phyloP scores from a whole-genome alignment of 2,113 vertebrate genomes.

The Oncorhynchus gorbuscha region DNA sequence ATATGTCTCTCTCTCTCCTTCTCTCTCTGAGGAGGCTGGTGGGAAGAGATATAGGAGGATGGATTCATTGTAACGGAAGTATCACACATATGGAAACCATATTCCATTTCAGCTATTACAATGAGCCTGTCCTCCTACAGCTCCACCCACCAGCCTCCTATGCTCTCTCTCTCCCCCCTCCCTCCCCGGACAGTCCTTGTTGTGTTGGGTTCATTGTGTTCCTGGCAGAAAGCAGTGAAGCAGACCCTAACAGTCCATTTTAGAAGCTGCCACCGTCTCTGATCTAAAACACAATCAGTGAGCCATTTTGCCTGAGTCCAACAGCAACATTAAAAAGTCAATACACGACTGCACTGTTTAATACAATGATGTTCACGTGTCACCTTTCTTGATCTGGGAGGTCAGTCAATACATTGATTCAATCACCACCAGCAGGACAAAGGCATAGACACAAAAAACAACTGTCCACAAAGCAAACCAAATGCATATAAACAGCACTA shows the following conservation, averaged over 20 bases:
- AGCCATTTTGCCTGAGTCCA: constrained; percentile 30
- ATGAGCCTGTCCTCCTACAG: no score
- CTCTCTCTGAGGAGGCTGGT: no score
- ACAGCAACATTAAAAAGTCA: constrained; percentile 52
- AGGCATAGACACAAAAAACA: constrained; percentile 13
- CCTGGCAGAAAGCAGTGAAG: constrained; percentile 34
- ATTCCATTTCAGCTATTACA: no score
- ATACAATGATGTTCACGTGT: constrained; percentile 58
- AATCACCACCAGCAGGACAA: constrained; percentile 38
- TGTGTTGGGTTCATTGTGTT: constrained; percentile 41
- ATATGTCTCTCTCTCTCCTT: no score
- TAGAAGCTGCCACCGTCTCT: constrained; percentile 34
- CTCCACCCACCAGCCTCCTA: no score
- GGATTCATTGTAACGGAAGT: no score
- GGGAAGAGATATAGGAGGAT: no score
- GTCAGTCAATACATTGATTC: constrained; percentile 66
- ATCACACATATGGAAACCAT: no score
- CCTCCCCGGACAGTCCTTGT: constrained; percentile 11
- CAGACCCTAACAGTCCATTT: constrained; percentile 38
- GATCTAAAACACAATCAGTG: constrained; percentile 58
- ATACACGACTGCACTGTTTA: constrained; percentile 55
- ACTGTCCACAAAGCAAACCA: not conserved
- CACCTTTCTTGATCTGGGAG: constrained; percentile 62
- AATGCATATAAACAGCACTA: constrained; percentile 14
- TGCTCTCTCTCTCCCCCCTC: constrained; percentile 17